phyloP scores from a whole-genome alignment of 1,140 invertebrate genomes.

The Neuroterus valhalla region DNA sequence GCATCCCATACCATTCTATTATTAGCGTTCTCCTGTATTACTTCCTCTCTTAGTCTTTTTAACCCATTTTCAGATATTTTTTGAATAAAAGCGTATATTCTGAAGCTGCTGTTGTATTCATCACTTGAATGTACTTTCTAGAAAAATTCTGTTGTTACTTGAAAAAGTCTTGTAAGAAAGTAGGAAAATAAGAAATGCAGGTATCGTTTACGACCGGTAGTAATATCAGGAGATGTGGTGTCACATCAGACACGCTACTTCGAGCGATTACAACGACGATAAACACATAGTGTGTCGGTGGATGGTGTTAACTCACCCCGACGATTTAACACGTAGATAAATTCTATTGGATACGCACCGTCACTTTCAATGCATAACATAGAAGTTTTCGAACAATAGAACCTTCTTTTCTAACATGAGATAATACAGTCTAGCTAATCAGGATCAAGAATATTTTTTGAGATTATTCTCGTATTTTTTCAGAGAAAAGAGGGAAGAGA shows the following conservation, averaged over 20 bases:
- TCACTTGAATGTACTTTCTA: background rate
- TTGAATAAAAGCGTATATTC: no score
- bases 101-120: no score
- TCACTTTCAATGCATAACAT: background rate
- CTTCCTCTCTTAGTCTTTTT: no score
- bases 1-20: no score
- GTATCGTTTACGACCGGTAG: background rate
- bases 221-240: constrained; percentile 7
- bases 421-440: background rate
- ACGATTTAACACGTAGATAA: constrained; percentile 50
- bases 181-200: background rate
- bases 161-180: background rate
- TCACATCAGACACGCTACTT: constrained; percentile 15
- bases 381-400: background rate
- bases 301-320: constrained; percentile 31
- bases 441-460: no score
- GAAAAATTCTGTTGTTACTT: background rate
- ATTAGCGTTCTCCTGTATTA: no score
- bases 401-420: background rate
- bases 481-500: no score
- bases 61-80: no score
- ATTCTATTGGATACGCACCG: constrained; percentile 47
- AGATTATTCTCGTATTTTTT: no score
- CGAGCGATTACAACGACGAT: constrained; percentile 15
- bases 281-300: constrained; percentile 7